Evolutionary conservation across 1,140 invertebrate species (phyloP).

Genomic region (Nebria ingens): DNA sequence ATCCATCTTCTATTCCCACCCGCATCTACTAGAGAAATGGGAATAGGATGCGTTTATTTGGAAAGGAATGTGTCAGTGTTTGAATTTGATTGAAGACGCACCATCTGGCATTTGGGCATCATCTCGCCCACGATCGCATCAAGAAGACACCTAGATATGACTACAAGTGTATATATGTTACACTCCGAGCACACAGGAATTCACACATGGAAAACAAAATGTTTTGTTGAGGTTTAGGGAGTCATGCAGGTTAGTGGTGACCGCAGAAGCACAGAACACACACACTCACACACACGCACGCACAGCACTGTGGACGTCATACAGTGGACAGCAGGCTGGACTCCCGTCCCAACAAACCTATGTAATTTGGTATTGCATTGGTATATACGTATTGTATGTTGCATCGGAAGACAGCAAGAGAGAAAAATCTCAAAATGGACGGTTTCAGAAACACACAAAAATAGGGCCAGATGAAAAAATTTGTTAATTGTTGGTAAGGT

Average conservation of each 20-base stretch:
- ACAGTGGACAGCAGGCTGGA: constrained; percentile 5
- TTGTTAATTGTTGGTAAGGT: neutral
- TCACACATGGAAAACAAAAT: neutral
- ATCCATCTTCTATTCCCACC: neutral
- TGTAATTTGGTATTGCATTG: no score
- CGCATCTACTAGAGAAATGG: neutral
- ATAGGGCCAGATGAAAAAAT: neutral
- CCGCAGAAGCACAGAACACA: constrained; percentile 4
- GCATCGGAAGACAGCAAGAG: neutral
- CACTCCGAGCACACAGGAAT: neutral
- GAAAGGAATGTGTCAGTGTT: no score
- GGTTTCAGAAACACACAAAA: neutral
- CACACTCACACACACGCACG: no score
- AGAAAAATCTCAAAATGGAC: neutral
- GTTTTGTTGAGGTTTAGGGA: neutral
- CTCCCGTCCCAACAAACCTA: neutral
- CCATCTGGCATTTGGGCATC: no score
- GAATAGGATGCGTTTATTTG: no score
- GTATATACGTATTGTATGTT: neutral
- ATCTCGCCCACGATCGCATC: no score
- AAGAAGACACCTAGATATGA: constrained; percentile 30
- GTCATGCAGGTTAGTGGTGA: constrained; percentile 6
- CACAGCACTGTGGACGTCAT: constrained; percentile 7
- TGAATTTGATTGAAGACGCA: neutral
- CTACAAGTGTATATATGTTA: constrained; percentile 27